Evolutionary conservation across 2,113 vertebrate species (phyloP), one percentile per base, ranked within the genome.

Genomic region (Raja brachyura): DNA sequence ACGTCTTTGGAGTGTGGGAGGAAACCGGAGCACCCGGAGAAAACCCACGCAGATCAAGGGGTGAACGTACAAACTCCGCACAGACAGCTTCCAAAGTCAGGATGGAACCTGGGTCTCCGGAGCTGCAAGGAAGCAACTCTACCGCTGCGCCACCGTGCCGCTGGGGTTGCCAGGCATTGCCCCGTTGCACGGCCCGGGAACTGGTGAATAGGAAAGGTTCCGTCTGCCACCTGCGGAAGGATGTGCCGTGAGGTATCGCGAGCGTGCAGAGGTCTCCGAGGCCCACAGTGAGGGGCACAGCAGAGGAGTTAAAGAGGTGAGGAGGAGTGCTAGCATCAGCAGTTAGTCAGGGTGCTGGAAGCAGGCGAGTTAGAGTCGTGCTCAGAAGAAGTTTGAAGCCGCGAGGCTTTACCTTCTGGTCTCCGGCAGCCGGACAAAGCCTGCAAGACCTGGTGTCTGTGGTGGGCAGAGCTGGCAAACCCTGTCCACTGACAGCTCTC

Each of bases 401-500:
- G 94, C 66, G 93, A 94, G 94, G 95, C 93, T 95, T 97, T 98
- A 99, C 98, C 97, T 98, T 97, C 96, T 96, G 68, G 95, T 95
- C 95, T 94, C 95, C 22, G 94, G 96, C 96, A 79, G 93, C 95
- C 93, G 75, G 18, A 93, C 94, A 90, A 94, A 95, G 97, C 96
- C 96, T 94, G 94, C 93, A 93, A 95, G 97, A 94, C 96, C 97
- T 96, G 95, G 93, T 28, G 39, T 94, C 96, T 93, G 94, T 14
- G 95, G 94, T 94, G 81, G 28, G 81, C 5, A 86, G n/a, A n/a
- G 81, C 56, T 25, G 81, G 10, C 56, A 61, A 3, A 3, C 59
- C 86, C 88, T 70, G 88, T n/a, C 66, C 86, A 39, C 13, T 66
- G 31, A 88, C 54, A 66, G 85, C 61, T 61, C 66, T 33, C 66